Evolutionary conservation across 2,113 vertebrate genomes (phyloP), one percentile per base, ranked within the genome.

Genomic region (Piprites chloris): DNA sequence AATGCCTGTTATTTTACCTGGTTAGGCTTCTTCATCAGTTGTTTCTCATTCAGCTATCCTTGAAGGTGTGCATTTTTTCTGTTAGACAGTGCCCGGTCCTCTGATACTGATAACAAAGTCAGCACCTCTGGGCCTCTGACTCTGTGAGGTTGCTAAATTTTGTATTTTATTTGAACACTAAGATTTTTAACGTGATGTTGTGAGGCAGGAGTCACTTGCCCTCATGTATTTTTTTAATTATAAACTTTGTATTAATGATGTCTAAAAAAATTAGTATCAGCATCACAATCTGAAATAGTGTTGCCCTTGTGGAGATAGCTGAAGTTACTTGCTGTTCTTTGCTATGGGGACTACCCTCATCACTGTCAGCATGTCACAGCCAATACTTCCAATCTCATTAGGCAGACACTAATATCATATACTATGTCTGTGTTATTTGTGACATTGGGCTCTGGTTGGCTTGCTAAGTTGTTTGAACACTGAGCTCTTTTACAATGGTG

Each of bases 281-380:
- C 28, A 55, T 63, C 1, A 1, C 24, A 47, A 39, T 65, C 16
- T 53, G 63, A 55, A 63, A 17, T 37, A 12, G 9, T 62, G 27
- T 86, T 89, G 86, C 22, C 26, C 14, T 28, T 28, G 28, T 42
- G 30, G 33, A 65, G 55, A 46, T 17, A 72, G 44, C 19, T 89
- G 72, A 83, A 72, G 37, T 37, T 67, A 39, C 42, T 52, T 75
- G 11, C 22, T 80, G 14, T 84, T 83, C 35, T 35, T 14, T 55
- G 39, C 28, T 5, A 8, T n/a, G 26, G 33, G 8, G 7, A 4
- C 4, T 4, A 2, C 4, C 22, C 8, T 61, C 5, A 9, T 81
- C 12, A 6, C 19, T 72, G 41, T 59, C 44, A 76, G 24, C 21
- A 30, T 15, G n/a, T 71, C 41, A 53, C 21, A 44, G n/a, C 53